phyloP scores from a whole-genome alignment of 2,797 vertebrate genomes.

The Periophthalmus magnuspinnatus region DNA sequence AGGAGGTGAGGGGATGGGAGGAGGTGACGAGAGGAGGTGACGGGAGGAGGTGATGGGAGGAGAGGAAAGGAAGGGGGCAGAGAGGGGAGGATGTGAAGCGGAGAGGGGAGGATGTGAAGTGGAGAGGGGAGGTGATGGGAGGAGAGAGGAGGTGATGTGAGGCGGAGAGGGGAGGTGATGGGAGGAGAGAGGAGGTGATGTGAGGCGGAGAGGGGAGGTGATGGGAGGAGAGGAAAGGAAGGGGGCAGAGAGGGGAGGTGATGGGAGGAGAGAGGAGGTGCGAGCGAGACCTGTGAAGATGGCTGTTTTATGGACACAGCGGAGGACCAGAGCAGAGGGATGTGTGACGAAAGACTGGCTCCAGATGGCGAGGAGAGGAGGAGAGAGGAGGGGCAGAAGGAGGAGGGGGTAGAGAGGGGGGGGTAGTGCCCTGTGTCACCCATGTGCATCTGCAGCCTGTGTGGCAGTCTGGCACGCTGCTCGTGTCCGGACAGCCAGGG shows the following conservation, averaged over 20 bases:
- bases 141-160: too few species aligned
- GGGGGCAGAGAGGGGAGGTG: too few species aligned
- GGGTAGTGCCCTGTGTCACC: conserved; percentile 67
- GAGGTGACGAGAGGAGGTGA: too few species aligned
- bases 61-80: conserved; percentile 1
- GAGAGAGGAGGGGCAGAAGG: conserved; percentile 44
- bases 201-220: too few species aligned
- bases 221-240: too few species aligned
- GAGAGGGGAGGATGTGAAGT: too few species aligned
- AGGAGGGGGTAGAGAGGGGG: conserved; percentile 58
- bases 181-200: too few species aligned
- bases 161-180: too few species aligned
- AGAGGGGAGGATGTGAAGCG: too few species aligned
- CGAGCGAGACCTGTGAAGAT: conserved; percentile 26
- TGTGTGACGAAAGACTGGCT: conserved; percentile 67
- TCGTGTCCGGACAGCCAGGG: conserved; percentile 21
- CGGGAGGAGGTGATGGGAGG: background rate
- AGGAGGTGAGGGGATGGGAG: too few species aligned
- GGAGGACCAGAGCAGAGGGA: conserved; percentile 41
- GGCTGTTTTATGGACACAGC: background rate
- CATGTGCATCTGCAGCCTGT: conserved; percentile 65
- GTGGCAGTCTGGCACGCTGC: conserved; percentile 60
- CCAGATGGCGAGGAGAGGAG: conserved; percentile 73
- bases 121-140: too few species aligned
- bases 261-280: conserved; percentile 27